Evolutionary conservation across 2,888 invertebrate genomes (phyloP).

Genomic region (Drosophila atroscutellata): DNA sequence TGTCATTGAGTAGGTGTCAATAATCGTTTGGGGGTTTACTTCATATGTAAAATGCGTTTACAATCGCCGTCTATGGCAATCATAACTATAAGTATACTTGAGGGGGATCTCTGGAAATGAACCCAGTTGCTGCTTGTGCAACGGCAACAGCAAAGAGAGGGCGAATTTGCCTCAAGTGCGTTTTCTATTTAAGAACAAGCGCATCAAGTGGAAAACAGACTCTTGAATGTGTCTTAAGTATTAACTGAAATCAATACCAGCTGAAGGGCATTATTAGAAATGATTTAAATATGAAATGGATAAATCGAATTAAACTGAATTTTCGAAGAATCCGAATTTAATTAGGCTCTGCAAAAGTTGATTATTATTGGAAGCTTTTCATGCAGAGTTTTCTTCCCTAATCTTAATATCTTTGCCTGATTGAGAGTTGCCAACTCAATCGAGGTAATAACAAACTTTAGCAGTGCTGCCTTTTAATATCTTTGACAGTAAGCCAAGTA

Average conservation of each 20-base stretch:
- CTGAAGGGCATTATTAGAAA: background rate
- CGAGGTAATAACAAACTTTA: background rate
- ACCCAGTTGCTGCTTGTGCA: background rate
- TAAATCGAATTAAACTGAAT: background rate
- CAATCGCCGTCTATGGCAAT: background rate
- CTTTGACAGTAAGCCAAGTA: background rate
- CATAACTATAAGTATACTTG: background rate
- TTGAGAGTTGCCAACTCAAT: background rate
- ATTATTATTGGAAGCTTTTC: background rate
- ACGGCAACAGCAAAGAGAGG: background rate
- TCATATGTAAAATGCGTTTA: conserved; percentile 12
- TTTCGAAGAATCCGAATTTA: background rate
- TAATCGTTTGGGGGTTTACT: conserved; percentile 41
- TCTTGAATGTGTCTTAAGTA: background rate
- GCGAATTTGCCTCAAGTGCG: background rate
- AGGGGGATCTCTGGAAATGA: background rate
- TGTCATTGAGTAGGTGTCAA: conserved; percentile 73
- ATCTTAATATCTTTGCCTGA: too few relatives aligned
- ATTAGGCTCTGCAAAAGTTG: background rate
- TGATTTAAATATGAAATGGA: background rate
- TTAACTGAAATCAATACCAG: background rate
- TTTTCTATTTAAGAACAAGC: background rate
- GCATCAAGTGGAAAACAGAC: background rate
- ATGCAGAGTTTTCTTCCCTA: too few relatives aligned
- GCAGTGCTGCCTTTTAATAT: background rate